phyloP scores from a whole-genome alignment of 2,888 invertebrate species.

The Abrostola triplasia region DNA sequence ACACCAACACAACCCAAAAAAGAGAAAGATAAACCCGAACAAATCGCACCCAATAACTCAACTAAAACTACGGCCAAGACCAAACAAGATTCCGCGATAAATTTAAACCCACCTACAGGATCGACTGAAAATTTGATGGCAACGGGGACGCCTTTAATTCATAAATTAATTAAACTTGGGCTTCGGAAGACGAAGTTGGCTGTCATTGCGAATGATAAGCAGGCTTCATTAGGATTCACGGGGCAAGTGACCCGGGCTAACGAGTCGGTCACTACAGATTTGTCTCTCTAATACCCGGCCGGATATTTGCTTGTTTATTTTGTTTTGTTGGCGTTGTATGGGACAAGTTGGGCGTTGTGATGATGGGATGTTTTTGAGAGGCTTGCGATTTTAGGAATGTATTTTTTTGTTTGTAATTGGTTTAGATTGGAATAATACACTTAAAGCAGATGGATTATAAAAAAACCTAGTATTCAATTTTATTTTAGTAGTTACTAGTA shows the following conservation, averaged over 20 bases:
- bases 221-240: constrained; percentile 77
- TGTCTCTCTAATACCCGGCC: constrained; percentile 71
- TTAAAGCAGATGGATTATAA: too few species aligned
- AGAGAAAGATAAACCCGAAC: constrained; percentile 8
- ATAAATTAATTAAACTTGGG: constrained; percentile 85
- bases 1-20: not conserved
- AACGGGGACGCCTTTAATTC: constrained; percentile 74
- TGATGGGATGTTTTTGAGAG: not conserved
- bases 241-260: constrained; percentile 65
- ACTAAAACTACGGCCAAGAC: constrained; percentile 24
- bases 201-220: constrained; percentile 83
- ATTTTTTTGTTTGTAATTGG: not conserved
- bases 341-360: not conserved
- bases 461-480: too few species aligned
- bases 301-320: constrained; percentile 57
- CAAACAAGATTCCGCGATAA: constrained; percentile 39
- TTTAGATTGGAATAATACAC: too few species aligned
- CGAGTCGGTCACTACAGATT: constrained; percentile 79
- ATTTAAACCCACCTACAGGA: constrained; percentile 55
- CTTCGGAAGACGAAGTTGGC: constrained; percentile 66
- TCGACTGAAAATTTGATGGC: constrained; percentile 72
- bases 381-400: not conserved
- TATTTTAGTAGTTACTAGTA: too few species aligned
- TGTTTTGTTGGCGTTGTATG: constrained; percentile 16
- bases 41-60: constrained; percentile 8